Conservation (phyloP, 2,888 invertebrate species). For the Eudasyphora cyanicolor region DNA sequence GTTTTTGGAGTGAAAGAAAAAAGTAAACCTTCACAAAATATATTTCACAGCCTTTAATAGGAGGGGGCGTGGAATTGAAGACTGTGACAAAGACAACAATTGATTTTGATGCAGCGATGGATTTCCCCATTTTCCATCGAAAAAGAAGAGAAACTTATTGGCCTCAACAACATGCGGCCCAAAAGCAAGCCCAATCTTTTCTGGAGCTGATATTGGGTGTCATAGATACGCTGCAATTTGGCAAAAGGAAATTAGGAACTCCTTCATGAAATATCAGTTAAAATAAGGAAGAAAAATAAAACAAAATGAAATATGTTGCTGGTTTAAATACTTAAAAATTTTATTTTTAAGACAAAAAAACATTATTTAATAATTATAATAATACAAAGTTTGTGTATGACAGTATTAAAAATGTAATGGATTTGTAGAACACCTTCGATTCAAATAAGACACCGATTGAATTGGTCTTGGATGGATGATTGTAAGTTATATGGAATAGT, state of each 20-base stretch:
- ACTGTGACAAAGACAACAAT: not conserved
- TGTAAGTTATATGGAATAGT: too few relatives aligned
- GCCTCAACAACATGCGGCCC: constrained; percentile 14
- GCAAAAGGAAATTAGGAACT: constrained; percentile 56
- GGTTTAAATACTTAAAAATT: too few relatives aligned
- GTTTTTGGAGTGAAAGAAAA: too few relatives aligned
- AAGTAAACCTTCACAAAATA: too few relatives aligned
- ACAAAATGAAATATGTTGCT: too few relatives aligned
- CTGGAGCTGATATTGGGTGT: constrained; percentile 68
- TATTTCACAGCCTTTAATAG: too few relatives aligned
- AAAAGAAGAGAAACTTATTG: not conserved
- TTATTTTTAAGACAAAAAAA: not conserved
- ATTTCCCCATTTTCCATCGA: not conserved
- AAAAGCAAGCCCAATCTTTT: constrained; percentile 56
- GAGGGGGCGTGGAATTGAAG: not conserved
- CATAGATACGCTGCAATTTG: constrained; percentile 66
- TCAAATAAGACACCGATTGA: too few relatives aligned
- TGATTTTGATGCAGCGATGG: not conserved
- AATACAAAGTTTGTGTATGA: too few relatives aligned
- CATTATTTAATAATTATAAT: not conserved
- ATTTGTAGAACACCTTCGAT: too few relatives aligned
- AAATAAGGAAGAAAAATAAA: too few relatives aligned
- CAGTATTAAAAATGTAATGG: too few relatives aligned
- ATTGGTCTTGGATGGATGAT: too few relatives aligned
- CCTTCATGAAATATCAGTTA: constrained; percentile 7